A percentile compares a stretch with the other conserved stretches of the same genome.
Conservation (phyloP, 2,113 vertebrate genomes). For the Myrmecophaga tridactyla region DNA sequence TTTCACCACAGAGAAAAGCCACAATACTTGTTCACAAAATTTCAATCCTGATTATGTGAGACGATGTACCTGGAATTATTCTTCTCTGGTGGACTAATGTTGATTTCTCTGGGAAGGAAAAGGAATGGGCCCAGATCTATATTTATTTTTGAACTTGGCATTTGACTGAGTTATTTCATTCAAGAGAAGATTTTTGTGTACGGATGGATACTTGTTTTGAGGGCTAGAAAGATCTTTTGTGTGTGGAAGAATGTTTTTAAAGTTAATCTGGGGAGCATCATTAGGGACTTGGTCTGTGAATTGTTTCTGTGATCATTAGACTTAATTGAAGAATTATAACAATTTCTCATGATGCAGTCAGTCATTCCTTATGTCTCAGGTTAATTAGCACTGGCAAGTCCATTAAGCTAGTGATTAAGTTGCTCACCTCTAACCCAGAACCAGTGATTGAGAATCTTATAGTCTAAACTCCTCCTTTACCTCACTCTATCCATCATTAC, state of each 20-base stretch:
- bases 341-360: conserved; percentile 37
- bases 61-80: not conserved
- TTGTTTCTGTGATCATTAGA: conserved; percentile 54
- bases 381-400: conserved; percentile 57
- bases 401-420: conserved; percentile 58
- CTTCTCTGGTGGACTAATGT: not conserved
- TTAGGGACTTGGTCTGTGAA: conserved; percentile 7
- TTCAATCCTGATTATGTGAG: not conserved
- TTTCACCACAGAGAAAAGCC: not conserved
- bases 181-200: not conserved
- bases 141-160: not conserved
- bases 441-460: conserved; percentile 34
- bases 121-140: not conserved
- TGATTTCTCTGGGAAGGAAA: not conserved
- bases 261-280: not conserved
- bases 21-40: not conserved
- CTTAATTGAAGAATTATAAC: conserved; percentile 55
- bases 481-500: conserved; percentile 47
- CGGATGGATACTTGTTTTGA: not conserved
- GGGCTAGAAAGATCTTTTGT: not conserved
- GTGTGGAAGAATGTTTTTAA: not conserved
- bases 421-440: conserved; percentile 59
- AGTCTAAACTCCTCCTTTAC: not conserved
- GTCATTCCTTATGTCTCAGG: not conserved
- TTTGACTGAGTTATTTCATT: conserved; percentile 13